Percentiles rank a stretch among this genome's conserved stretches.
Evolutionary conservation across 2,113 vertebrate species (phyloP).

Genomic region (Symphodus melops): DNA sequence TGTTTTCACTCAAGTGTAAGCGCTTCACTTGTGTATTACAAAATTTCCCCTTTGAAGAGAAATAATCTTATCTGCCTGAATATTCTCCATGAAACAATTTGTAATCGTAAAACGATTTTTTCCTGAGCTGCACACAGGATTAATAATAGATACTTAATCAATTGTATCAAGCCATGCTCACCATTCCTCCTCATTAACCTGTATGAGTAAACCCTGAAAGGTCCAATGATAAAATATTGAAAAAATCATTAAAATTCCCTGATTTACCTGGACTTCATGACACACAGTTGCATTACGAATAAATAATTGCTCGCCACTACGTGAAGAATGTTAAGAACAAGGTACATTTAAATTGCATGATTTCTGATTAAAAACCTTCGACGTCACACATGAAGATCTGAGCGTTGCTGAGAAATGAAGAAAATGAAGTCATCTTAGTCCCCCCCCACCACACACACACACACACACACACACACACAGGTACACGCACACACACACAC

Average conservation of each 20-base stretch:
- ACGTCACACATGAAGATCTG: no score
- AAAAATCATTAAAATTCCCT: neutral
- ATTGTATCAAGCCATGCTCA: neutral
- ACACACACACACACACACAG: no score
- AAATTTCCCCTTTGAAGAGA: no score
- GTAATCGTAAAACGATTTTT: neutral
- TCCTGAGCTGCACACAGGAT: neutral
- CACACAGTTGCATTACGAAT: neutral
- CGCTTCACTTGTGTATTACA: neutral
- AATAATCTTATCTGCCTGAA: neutral
- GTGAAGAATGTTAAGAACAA: no score
- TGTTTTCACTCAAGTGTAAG: neutral
- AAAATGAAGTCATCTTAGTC: no score
- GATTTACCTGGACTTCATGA: neutral
- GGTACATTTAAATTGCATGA: no score
- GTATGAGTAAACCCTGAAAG: neutral
- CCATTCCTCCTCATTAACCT: neutral
- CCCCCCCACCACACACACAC: no score
- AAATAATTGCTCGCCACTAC: constrained; percentile 4
- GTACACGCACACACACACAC: no score
- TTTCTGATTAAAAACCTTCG: no score
- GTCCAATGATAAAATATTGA: neutral
- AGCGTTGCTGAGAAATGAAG: no score
- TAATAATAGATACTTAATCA: neutral
- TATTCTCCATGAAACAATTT: neutral